Evolutionary conservation across 2,113 vertebrate species (phyloP).

Genomic region (Marcusenius ussheri): DNA sequence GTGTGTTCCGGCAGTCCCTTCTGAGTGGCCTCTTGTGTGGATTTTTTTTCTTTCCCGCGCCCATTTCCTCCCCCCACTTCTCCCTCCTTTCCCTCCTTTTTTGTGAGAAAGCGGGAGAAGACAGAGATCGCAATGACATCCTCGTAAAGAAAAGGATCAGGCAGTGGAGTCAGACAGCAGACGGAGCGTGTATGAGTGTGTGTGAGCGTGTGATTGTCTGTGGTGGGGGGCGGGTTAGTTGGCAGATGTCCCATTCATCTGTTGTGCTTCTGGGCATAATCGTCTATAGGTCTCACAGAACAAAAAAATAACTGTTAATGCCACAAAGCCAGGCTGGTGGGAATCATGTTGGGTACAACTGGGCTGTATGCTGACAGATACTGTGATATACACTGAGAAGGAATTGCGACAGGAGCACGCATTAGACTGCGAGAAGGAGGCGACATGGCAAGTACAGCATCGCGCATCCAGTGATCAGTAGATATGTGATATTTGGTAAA

Average conservation of each 20-base stretch:
- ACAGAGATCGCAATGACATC: background rate
- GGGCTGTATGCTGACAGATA: background rate
- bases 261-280: background rate
- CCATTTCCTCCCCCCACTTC: background rate
- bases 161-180: background rate
- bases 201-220: constrained; percentile 5
- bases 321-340: background rate
- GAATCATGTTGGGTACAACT: background rate
- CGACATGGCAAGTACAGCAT: background rate
- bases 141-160: background rate
- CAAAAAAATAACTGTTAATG: background rate
- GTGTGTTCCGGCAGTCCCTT: background rate
- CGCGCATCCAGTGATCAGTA: background rate
- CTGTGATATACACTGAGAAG: background rate
- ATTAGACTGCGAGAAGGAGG: background rate
- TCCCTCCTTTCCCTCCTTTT: background rate
- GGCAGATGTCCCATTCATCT: constrained; percentile 9
- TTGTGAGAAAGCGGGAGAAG: background rate
- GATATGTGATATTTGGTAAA: background rate
- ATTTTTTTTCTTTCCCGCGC: background rate
- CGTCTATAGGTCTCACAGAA: background rate
- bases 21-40: background rate
- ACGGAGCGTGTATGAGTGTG: constrained; percentile 14
- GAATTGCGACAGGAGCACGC: background rate
- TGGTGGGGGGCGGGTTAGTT: background rate